Conservation (phyloP, 2,797 vertebrate species). For the Luscinia luscinia region DNA sequence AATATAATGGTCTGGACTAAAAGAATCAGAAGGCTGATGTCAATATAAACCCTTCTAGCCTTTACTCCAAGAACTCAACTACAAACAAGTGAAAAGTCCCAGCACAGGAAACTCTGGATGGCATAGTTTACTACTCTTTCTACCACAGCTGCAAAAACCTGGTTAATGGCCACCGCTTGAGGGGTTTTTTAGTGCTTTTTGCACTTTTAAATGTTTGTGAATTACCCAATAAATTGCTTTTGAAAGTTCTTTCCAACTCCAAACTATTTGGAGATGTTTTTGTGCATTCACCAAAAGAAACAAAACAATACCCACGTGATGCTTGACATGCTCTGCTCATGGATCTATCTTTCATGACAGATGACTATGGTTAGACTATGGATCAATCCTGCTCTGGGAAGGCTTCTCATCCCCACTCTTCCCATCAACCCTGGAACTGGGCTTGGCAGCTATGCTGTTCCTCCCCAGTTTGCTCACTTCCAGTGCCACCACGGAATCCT, state of each 20-base stretch:
- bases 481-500: background rate
- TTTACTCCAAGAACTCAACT: background rate
- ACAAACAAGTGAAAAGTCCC: background rate
- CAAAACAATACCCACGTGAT: background rate
- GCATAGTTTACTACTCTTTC: background rate
- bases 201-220: background rate
- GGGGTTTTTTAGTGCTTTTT: background rate
- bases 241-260: background rate
- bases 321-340: no score
- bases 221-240: background rate
- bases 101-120: background rate
- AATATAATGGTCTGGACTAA: background rate
- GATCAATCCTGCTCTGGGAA: background rate
- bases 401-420: background rate
- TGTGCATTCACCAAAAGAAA: background rate
- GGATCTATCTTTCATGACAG: background rate
- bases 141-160: background rate
- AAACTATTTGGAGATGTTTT: background rate
- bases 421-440: background rate
- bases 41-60: background rate
- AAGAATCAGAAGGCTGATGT: background rate
- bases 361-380: background rate
- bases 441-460: background rate
- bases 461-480: background rate
- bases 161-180: background rate